phyloP scores from a whole-genome alignment of 2,797 vertebrate species.

The Sardinella longiceps region DNA sequence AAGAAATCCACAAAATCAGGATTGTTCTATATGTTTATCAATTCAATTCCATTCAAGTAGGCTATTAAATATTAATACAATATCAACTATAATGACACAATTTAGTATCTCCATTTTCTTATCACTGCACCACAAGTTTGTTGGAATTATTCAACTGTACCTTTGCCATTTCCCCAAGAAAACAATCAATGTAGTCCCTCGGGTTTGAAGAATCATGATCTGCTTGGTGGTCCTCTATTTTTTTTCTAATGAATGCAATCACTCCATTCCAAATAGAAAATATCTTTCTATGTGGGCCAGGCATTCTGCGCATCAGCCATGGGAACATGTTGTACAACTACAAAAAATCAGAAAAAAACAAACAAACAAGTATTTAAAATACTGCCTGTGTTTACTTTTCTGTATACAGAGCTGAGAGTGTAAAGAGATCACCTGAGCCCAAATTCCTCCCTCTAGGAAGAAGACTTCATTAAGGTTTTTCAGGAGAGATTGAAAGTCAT shows the following conservation, averaged over 20 bases:
- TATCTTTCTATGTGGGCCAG: slow-evolving; percentile 60
- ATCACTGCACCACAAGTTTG: too few relatives aligned
- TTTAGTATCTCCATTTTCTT: too few relatives aligned
- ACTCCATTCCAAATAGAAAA: slow-evolving; percentile 39
- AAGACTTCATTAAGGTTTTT: rapidly evolving
- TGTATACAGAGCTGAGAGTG: neutral
- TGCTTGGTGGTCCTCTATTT: slow-evolving; percentile 62
- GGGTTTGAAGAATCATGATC: slow-evolving; percentile 62
- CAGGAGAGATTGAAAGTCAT: slow-evolving; percentile 46
- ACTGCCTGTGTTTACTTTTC: too few relatives aligned
- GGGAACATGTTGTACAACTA: slow-evolving; percentile 62
- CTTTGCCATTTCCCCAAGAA: slow-evolving; percentile 69
- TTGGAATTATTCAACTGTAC: slow-evolving; percentile 46
- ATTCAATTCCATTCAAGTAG: too few relatives aligned
- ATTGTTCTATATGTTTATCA: too few relatives aligned
- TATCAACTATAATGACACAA: too few relatives aligned
- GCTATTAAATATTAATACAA: too few relatives aligned
- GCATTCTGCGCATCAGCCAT: slow-evolving; percentile 64
- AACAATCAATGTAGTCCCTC: slow-evolving; percentile 74
- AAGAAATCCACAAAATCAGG: too few relatives aligned
- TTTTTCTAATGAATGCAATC: slow-evolving; percentile 34
- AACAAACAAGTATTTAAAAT: neutral
- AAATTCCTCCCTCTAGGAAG: slow-evolving; percentile 35
- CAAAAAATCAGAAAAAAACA: slow-evolving; percentile 25
- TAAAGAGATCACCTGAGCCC: slow-evolving; percentile 50